A percentile compares a stretch with the other conserved stretches of the same genome.
Conservation (phyloP, 2,113 vertebrate species). For the Triplophysa tibetana region DNA sequence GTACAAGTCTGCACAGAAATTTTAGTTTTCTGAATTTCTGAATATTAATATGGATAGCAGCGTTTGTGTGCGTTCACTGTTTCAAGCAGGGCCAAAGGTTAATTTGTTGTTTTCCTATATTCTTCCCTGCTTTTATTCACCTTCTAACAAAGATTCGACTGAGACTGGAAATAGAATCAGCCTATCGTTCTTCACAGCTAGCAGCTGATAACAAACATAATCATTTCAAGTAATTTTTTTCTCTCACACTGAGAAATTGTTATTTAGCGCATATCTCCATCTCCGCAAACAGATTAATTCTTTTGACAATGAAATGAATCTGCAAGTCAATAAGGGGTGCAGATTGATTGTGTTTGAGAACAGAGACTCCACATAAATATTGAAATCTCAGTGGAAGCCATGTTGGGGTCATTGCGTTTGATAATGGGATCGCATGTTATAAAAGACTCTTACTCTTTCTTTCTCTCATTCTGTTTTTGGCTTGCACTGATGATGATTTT, state of each 20-base stretch:
- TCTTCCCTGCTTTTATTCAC: background rate
- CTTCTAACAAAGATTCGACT: constrained; percentile 27
- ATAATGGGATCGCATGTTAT: constrained; percentile 17
- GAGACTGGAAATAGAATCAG: constrained; percentile 25
- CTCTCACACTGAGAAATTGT: constrained; percentile 37
- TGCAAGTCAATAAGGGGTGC: constrained; percentile 54
- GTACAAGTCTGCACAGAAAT: background rate
- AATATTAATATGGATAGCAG: constrained; percentile 18
- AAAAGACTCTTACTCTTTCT: background rate
- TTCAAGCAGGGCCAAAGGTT: constrained; percentile 10
- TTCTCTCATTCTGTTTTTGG: background rate
- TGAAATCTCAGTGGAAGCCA: constrained; percentile 24
- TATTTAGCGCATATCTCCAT: constrained; percentile 27
- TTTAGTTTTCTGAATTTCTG: background rate
- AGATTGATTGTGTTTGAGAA: constrained; percentile 38
- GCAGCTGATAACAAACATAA: constrained; percentile 48
- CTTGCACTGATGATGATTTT: too few species aligned
- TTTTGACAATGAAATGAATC: constrained; percentile 52
- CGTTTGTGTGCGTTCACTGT: background rate
- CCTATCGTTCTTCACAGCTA: constrained; percentile 29
- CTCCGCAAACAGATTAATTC: constrained; percentile 43
- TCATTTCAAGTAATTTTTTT: constrained; percentile 30
- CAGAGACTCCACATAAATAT: constrained; percentile 40
- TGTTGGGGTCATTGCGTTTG: constrained; percentile 14
- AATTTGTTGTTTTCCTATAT: constrained; percentile 32